Evolutionary conservation across 1,140 invertebrate genomes (phyloP), one percentile per base, ranked within the genome.

Genomic region (Drosophila kepulauana): DNA sequence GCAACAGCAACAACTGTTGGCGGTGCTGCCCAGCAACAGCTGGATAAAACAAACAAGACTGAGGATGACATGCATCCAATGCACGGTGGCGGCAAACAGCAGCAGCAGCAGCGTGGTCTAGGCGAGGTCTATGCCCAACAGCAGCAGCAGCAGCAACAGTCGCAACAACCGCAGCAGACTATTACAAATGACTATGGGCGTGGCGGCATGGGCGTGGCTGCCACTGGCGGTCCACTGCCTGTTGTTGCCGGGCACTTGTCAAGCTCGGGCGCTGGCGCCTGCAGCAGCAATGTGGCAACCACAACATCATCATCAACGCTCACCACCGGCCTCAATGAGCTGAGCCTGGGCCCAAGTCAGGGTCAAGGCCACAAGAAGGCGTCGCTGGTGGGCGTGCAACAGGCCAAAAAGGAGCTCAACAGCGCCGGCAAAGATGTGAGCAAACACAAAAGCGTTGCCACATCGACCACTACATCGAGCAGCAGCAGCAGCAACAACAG

Each of bases 21-120:
- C 62, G 49, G 51, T 79, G 57, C 67, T 64, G 56, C 28, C 38
- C 79, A 81, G 59, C 79, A 81, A 51, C 82, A 70, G 79, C 79
- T 86, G 78, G 82, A 87, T 71, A 92, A 91, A 92, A 67, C 72
- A 72, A 92, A 86, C 74, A 92, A 92, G 91, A 92, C 91, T 92
- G 91, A 92, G 76, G 91, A 92, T 79, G 73, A 89, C 74, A 46
- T 80, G 59, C 85, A 88, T 88, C 84, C 81, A 78, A 80, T 79
- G 64, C 84, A 91, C 45, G 52, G 78, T 64, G 59, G 64, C 59
- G 62, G 75, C 74, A 71, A 35, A 49, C 63, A 67, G 49, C 72
- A 67, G 41, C 76, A 62, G 49, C 77, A 63, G 45, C 81, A 76
- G 35, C 62, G 30, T 33, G 30, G 30, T 33, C 70, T 78, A 59